A percentile compares a stretch with the other conserved stretches of the same genome.
These are phyloP conservation scores for Tamandua tetradactyla DNA, from an alignment of 2,797 vertebrate genomes.

Conservation along the genomic window DNA sequence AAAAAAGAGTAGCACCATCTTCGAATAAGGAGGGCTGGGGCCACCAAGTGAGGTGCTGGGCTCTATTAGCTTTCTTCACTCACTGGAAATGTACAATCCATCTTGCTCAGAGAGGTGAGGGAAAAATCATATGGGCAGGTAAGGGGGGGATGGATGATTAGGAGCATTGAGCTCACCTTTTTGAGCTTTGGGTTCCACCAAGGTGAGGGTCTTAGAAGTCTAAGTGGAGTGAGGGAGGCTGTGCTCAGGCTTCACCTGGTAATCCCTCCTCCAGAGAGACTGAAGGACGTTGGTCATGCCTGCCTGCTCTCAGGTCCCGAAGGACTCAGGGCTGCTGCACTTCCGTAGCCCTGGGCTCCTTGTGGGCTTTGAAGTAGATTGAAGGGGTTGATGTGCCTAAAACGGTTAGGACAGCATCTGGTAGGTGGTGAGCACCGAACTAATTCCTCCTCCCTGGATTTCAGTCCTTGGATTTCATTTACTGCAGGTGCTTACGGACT, in stretches of 20 bases:
- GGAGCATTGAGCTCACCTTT: slow-evolving; percentile 3
- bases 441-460: background rate
- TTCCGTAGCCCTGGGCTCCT: background rate
- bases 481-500: background rate
- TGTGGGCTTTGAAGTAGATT: background rate
- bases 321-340: background rate
- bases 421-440: background rate
- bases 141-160: background rate
- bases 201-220: background rate
- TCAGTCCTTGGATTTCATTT: background rate
- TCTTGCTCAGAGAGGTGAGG: background rate
- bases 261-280: background rate
- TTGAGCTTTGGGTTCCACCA: slow-evolving; percentile 29
- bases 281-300: background rate
- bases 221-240: slow-evolving; percentile 23
- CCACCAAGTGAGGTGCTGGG: background rate
- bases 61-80: background rate
- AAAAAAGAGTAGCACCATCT: background rate
- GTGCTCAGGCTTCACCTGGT: background rate
- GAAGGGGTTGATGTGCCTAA: background rate
- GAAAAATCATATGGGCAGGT: background rate
- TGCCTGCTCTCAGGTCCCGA: background rate
- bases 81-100: background rate
- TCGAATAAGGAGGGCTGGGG: background rate
- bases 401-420: background rate